Evolutionary conservation across 2,797 vertebrate species (phyloP).

Genomic region (Potorous gilbertii): DNA sequence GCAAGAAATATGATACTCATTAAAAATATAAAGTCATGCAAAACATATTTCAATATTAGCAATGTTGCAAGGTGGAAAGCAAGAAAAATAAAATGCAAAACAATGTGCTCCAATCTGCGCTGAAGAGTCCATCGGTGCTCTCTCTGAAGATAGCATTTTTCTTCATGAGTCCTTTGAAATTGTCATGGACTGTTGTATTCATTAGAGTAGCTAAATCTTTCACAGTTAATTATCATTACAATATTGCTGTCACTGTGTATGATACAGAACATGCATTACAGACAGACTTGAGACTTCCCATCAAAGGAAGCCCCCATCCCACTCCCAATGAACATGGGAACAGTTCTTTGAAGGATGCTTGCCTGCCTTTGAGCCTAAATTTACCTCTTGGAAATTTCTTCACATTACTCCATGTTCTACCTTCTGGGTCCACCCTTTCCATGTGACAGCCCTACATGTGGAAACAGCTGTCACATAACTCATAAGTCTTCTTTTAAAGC

Average conservation of each 20-base stretch:
- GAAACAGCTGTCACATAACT: background rate
- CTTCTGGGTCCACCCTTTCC: background rate
- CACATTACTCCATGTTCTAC: background rate
- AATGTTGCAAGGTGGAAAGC: background rate
- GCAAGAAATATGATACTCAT: background rate
- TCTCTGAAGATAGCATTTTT: background rate
- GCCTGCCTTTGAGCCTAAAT: background rate
- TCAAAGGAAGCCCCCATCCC: background rate
- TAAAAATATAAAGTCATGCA: background rate
- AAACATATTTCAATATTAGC: background rate
- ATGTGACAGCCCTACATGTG: background rate
- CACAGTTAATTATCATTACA: background rate
- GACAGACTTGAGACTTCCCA: background rate
- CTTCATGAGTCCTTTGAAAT: background rate
- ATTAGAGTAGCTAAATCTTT: background rate
- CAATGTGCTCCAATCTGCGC: background rate
- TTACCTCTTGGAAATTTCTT: background rate
- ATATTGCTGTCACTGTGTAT: background rate
- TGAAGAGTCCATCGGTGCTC: background rate
- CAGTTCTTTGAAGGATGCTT: background rate
- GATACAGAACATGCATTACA: background rate
- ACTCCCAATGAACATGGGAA: background rate
- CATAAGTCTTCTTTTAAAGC: background rate
- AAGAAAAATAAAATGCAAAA: background rate
- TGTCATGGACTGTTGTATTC: background rate